phyloP scores from a whole-genome alignment of 2,888 invertebrate genomes.

The Cynaeus angustus region DNA sequence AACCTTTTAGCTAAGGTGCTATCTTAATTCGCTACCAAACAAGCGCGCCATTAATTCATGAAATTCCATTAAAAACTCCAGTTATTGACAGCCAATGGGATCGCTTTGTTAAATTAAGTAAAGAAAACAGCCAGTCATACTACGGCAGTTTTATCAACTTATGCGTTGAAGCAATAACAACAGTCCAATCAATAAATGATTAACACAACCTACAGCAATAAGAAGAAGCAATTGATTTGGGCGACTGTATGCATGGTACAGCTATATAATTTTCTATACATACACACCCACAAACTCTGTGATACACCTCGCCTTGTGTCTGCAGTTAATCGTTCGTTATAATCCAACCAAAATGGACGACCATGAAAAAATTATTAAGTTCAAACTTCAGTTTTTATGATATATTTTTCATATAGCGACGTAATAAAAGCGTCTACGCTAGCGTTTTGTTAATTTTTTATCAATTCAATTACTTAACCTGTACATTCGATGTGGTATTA shows the following conservation, averaged over 20 bases:
- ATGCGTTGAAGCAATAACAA: conserved; percentile 61
- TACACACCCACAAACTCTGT: conserved; percentile 61
- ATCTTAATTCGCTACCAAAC: neutral
- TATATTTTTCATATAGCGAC: conserved; percentile 35
- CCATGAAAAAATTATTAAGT: conserved; percentile 45
- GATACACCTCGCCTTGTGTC: conserved; percentile 52
- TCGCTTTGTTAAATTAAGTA: conserved; percentile 63
- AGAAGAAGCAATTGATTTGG: conserved; percentile 43
- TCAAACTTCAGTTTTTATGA: conserved; percentile 44
- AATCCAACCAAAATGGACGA: conserved; percentile 49
- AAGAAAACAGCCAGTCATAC: conserved; percentile 65
- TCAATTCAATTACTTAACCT: conserved; percentile 40
- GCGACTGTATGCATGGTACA: conserved; percentile 58
- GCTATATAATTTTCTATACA: conserved; percentile 63
- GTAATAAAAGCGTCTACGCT: conserved; percentile 37
- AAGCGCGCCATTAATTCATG: conserved; percentile 52
- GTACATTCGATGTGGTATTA: conserved; percentile 20
- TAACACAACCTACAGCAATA: neutral
- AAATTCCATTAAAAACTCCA: conserved; percentile 50
- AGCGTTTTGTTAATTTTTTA: conserved; percentile 39
- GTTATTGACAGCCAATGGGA: conserved; percentile 61
- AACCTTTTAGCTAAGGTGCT: neutral
- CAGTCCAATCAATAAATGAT: conserved; percentile 55
- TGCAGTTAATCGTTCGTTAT: conserved; percentile 48
- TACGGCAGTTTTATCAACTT: conserved; percentile 62